A percentile compares a stretch with the other conserved stretches of the same genome.
Evolutionary conservation across 30 jellyfish, hydroid and myxozoan species (phyloP).

Genomic region (Pseudorhiza aurosa): DNA sequence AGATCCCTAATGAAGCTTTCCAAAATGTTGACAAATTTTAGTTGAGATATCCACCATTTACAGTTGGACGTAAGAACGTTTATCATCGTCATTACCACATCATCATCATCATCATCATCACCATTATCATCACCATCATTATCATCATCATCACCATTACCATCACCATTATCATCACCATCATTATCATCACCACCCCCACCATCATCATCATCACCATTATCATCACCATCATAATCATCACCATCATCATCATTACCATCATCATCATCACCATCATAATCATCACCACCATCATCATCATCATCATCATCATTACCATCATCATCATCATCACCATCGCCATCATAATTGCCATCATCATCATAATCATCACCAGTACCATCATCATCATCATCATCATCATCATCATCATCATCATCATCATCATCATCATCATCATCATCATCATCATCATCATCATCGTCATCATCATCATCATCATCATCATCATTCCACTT

Average conservation of each 20-base stretch:
- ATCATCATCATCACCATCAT: conserved; percentile 1
- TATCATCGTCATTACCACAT: too few species aligned
- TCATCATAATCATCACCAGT: neutral
- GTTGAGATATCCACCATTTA: too few species aligned
- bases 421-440: conserved; percentile 21
- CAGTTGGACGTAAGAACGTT: too few species aligned
- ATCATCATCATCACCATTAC: neutral
- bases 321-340: neutral
- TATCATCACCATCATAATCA: conserved; percentile 25
- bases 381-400: conserved; percentile 8
- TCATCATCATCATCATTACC: neutral
- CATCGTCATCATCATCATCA: conserved; percentile 36
- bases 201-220: conserved; percentile 29
- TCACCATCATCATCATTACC: conserved; percentile 1
- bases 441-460: conserved; percentile 8
- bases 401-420: conserved; percentile 3
- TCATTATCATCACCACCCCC: conserved; percentile 32
- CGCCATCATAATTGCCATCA: neutral
- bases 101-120: too few species aligned
- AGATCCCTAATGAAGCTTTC: too few species aligned
- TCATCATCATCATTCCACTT: neutral
- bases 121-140: too few species aligned
- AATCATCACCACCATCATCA: neutral
- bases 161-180: conserved; percentile 27
- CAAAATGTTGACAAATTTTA: too few species aligned